Conservation (phyloP, 2,888 invertebrate species). For the Diadromus collaris region DNA sequence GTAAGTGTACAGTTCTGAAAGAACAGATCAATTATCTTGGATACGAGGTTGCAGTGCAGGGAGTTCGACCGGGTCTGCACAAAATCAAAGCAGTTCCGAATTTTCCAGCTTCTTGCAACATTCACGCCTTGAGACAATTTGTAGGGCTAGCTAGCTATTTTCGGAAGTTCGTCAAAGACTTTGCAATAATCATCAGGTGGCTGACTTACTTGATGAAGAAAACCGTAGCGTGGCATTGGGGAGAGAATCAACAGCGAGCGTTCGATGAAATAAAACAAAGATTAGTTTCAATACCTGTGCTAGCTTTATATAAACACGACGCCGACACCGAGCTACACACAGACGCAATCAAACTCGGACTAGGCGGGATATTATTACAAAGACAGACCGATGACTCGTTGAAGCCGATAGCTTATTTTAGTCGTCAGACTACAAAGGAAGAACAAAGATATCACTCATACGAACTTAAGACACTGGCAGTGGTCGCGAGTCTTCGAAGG, state of each 20-base stretch:
- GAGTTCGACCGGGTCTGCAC: conserved; percentile 53
- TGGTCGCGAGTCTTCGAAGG: conserved; percentile 70
- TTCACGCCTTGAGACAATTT: conserved; percentile 60
- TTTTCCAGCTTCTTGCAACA: conserved; percentile 53
- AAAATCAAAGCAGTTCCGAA: conserved; percentile 55
- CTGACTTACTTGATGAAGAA: conserved; percentile 60
- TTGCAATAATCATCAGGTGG: conserved; percentile 58
- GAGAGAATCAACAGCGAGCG: conserved; percentile 30
- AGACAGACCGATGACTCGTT: conserved; percentile 60
- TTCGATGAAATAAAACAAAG: conserved; percentile 41
- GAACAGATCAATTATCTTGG: conserved; percentile 55
- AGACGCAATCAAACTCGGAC: conserved; percentile 66
- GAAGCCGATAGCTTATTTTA: conserved; percentile 70
- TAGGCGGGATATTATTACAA: conserved; percentile 70
- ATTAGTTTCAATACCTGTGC: conserved; percentile 47
- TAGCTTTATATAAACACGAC: conserved; percentile 60
- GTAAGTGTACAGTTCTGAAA: conserved; percentile 56
- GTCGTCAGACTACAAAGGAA: conserved; percentile 68
- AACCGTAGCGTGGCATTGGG: conserved; percentile 51
- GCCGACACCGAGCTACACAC: conserved; percentile 70
- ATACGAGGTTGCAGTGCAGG: conserved; percentile 51
- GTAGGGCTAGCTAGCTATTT: conserved; percentile 63
- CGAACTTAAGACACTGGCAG: conserved; percentile 74
- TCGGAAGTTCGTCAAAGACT: conserved; percentile 57
- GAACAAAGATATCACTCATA: conserved; percentile 74